Conservation (phyloP, 2,113 vertebrate species). For the Salminus brasiliensis region DNA sequence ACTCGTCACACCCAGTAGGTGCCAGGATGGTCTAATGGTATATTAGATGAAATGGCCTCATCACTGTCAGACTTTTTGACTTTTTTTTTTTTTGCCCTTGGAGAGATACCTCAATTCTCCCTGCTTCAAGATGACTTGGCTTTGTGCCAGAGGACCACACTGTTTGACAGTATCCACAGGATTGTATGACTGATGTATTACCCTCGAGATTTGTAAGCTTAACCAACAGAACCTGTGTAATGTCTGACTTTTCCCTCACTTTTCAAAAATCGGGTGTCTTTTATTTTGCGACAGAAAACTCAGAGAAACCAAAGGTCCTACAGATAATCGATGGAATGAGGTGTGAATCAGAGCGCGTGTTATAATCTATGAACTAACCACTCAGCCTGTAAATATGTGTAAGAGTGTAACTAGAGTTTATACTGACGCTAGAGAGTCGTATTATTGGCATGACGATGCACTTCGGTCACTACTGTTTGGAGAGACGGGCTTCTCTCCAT, state of each 20-base stretch:
- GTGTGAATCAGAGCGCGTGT: constrained; percentile 44
- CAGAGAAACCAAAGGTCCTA: constrained; percentile 54
- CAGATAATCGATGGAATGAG: constrained; percentile 55
- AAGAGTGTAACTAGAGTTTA: constrained; percentile 61
- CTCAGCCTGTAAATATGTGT: constrained; percentile 62
- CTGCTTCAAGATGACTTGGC: background rate
- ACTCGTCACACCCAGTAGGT: constrained; percentile 7
- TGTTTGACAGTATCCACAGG: constrained; percentile 3
- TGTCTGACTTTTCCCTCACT: background rate
- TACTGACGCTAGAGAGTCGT: constrained; percentile 64
- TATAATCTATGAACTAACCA: constrained; percentile 58
- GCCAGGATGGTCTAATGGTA: constrained; percentile 18
- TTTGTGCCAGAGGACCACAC: background rate
- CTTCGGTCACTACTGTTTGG: constrained; percentile 89
- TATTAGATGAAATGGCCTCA: constrained; percentile 27
- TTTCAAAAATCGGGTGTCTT: background rate
- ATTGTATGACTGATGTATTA: constrained; percentile 22
- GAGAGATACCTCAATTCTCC: constrained; percentile 15
- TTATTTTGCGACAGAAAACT: constrained; percentile 18
- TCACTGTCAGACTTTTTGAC: background rate
- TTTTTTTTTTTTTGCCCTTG: background rate
- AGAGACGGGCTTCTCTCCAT: constrained; percentile 79
- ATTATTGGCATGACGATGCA: constrained; percentile 86
- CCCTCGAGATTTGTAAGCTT: constrained; percentile 8
- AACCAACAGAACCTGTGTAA: background rate